Evolutionary conservation across 2,888 invertebrate species (phyloP).

Genomic region (Timema podura): DNA sequence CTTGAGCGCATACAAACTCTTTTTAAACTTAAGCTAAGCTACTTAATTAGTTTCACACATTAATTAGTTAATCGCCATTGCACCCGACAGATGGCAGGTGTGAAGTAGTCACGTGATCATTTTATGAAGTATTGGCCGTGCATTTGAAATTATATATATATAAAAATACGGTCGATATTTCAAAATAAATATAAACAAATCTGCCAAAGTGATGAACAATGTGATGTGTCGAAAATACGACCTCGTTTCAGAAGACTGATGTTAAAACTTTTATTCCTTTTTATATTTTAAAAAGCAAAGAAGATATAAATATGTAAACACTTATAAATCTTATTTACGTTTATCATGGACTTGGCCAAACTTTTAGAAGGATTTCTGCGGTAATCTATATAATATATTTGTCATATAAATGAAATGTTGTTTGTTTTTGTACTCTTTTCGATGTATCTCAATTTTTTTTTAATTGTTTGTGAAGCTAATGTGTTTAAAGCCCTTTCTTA

Average conservation of each 20-base stretch:
- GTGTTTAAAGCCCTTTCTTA: background rate
- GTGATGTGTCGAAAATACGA: slow-evolving; percentile 20
- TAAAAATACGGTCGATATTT: no score
- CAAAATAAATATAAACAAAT: background rate
- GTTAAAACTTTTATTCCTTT: slow-evolving; percentile 7
- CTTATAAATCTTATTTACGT: slow-evolving; percentile 3
- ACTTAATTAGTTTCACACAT: no score
- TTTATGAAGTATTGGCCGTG: no score
- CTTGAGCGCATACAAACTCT: no score
- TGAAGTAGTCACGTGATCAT: no score
- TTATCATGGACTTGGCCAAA: background rate
- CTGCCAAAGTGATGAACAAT: slow-evolving; percentile 12
- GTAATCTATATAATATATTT: background rate
- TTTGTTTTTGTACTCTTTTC: no score
- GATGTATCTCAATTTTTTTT: slow-evolving; percentile 7
- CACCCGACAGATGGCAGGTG: no score
- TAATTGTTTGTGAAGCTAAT: slow-evolving; percentile 1
- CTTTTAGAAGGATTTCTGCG: background rate
- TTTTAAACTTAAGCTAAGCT: no score
- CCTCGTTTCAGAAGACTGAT: slow-evolving; percentile 24
- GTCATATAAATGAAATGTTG: background rate
- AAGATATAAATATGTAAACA: no score
- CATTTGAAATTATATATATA: no score
- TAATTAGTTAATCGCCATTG: no score
- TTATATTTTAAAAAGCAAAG: background rate